These are phyloP conservation scores for Myoxocephalus aenaeus DNA, from an alignment of 2,797 vertebrate species.

Conservation along the genomic window DNA sequence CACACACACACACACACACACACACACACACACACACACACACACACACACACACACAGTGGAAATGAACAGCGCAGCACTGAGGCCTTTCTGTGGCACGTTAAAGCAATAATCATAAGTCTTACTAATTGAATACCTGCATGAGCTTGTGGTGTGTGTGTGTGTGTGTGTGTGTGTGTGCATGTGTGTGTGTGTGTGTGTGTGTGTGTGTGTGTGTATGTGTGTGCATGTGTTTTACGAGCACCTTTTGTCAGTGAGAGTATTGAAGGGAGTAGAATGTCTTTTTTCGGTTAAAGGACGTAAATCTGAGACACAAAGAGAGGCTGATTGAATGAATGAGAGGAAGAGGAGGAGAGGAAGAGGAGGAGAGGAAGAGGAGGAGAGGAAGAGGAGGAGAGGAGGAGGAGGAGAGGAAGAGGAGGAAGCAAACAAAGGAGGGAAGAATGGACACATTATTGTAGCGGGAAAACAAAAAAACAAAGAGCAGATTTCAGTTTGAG, in stretches of 20 bases:
- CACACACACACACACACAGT: slow-evolving; percentile 4
- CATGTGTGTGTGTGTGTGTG: neutral
- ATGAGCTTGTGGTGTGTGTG: slow-evolving; percentile 9
- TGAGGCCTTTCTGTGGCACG: slow-evolving; percentile 24
- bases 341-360: slow-evolving; percentile 1
- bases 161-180: slow-evolving; percentile 1
- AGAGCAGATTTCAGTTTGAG: neutral
- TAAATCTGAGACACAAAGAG: slow-evolving; percentile 66
- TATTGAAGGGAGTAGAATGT: slow-evolving; percentile 50
- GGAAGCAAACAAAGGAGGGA: neutral
- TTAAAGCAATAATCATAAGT: slow-evolving; percentile 55
- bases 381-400: slow-evolving; percentile 3
- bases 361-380: slow-evolving; percentile 1
- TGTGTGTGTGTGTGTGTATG: neutral
- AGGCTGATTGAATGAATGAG: slow-evolving; percentile 38
- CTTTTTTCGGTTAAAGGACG: slow-evolving; percentile 32
- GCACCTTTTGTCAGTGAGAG: slow-evolving; percentile 55
- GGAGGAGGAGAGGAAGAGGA: neutral
- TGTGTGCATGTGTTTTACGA: slow-evolving; percentile 50
- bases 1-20: slow-evolving; percentile 5
- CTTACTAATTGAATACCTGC: slow-evolving; percentile 61
- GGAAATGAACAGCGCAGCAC: slow-evolving; percentile 38
- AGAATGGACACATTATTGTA: slow-evolving; percentile 3
- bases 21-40: neutral
- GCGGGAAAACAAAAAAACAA: neutral